Conservation (phyloP, 2,888 invertebrate species). For the Limenitis camilla region DNA sequence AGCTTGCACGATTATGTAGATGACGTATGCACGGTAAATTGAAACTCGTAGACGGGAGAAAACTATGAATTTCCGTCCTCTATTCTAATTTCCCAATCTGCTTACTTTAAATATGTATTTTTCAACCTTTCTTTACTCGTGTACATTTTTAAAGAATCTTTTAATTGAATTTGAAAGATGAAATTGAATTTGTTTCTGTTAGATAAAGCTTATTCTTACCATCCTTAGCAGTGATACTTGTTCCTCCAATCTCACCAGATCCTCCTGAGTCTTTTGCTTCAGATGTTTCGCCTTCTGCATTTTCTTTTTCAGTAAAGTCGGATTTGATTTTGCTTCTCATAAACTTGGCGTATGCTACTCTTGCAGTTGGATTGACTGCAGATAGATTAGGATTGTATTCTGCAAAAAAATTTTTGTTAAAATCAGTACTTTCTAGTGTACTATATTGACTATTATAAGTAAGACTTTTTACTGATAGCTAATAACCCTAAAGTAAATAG, state of each 20-base stretch:
- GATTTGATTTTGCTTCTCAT: slow-evolving; percentile 83
- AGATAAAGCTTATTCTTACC: neutral
- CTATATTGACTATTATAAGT: too few relatives aligned
- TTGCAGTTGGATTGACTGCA: slow-evolving; percentile 82
- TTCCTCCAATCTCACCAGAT: neutral
- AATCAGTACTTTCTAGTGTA: too few relatives aligned
- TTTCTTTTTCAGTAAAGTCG: slow-evolving; percentile 56
- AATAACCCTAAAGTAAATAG: neutral
- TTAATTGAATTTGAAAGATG: neutral
- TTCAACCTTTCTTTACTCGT: neutral
- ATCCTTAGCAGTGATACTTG: neutral
- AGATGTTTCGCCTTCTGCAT: slow-evolving; percentile 48
- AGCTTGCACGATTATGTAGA: slow-evolving; percentile 20
- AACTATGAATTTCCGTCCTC: slow-evolving; percentile 14
- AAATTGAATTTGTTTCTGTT: neutral
- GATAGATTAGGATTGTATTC: slow-evolving; percentile 88
- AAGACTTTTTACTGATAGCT: neutral
- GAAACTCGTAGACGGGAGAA: slow-evolving; percentile 14
- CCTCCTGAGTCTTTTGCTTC: slow-evolving; percentile 26
- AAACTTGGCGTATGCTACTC: slow-evolving; percentile 91
- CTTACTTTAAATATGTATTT: neutral
- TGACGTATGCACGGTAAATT: slow-evolving; percentile 16
- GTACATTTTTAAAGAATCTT: neutral
- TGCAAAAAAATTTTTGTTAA: slow-evolving; percentile 32
- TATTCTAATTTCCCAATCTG: slow-evolving; percentile 10